These are phyloP conservation scores for Ormia ochracea DNA, from an alignment of 2,888 invertebrate genomes.

Conservation along the genomic window DNA sequence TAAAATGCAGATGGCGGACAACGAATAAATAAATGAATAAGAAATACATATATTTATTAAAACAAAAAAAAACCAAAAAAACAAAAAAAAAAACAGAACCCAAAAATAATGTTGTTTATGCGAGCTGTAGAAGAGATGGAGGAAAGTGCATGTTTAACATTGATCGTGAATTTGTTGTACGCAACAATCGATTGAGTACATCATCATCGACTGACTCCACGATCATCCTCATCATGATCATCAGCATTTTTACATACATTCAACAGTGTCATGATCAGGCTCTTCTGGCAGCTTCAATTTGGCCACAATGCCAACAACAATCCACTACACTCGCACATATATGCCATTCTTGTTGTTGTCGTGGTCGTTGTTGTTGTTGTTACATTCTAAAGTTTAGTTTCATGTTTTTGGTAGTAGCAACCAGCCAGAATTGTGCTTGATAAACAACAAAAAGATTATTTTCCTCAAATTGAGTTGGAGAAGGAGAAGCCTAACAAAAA, in stretches of 20 bases:
- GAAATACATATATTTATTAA: too few relatives aligned
- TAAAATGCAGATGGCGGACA: conserved; percentile 59
- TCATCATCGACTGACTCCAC: conserved; percentile 12
- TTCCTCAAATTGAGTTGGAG: conserved; percentile 18
- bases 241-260: conserved; percentile 32
- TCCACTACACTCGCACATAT: too few relatives aligned
- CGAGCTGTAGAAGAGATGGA: conserved; percentile 24
- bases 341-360: conserved; percentile 1
- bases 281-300: conserved; percentile 17
- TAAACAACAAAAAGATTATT: conserved; percentile 8
- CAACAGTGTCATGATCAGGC: conserved; percentile 17
- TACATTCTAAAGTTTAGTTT: not conserved
- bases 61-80: too few relatives aligned
- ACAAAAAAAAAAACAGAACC: not conserved
- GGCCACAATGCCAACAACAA: conserved; percentile 36
- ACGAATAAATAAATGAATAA: conserved; percentile 20
- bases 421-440: conserved; percentile 23
- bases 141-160: conserved; percentile 61
- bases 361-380: not conserved
- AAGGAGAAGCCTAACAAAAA: not conserved
- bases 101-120: conserved; percentile 33
- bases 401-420: conserved; percentile 15
- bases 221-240: conserved; percentile 7
- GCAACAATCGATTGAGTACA: conserved; percentile 57
- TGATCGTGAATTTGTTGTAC: conserved; percentile 63